Base-by-base conservation (phyloP, 2,888 invertebrate genomes). In the Leucoma salicis region DNA sequence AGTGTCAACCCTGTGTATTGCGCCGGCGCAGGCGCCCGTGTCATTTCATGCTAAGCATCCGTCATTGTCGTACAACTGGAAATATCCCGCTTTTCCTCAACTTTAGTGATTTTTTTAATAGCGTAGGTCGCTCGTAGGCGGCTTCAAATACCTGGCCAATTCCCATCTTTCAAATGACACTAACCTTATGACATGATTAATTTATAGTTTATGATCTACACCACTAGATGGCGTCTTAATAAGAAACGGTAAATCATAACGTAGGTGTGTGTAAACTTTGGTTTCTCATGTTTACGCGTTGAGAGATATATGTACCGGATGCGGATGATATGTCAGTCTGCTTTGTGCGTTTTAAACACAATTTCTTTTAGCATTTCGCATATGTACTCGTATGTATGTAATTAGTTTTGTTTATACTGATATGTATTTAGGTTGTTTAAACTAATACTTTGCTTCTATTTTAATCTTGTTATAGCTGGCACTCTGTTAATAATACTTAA, bases 11-110 rank as follows among this genome's bases (percentile, higher is more conserved):
- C 74, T 66, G 25, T 8, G 3, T 0, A 1, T 29, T 32, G 43
- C 28, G 44, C 42, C 51, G 40, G 60, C 58, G 56, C 60, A 52
- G 58, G 55, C 63, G 55, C 58, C 46, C 66, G 53, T 75, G 78
- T 72, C 62, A 64, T 58, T 62, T 57, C 60, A 66, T 66, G 57
- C 63, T 61, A 64, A 42, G 59, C 67, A 77, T 78, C 63, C 65
- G 70, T 78, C 77, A 67, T 56, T 64, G 74, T 74, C 73, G 48
- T 56, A 47, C 46, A 53, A 54, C 53, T 57, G 48, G 32, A 50
- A 46, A 56, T 43, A 47, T 56, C 42, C 52, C 38, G 58, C 49
- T 58, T 59, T 62, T 49, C 63, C 58, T 32, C 46, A 40, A 42
- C 59, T 51, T 27, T 48, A 32, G 59, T 36, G 35, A 39, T 40